Evolutionary conservation across 2,888 invertebrate species (phyloP), one percentile per base, ranked within the genome.

Genomic region (Noctua comes): DNA sequence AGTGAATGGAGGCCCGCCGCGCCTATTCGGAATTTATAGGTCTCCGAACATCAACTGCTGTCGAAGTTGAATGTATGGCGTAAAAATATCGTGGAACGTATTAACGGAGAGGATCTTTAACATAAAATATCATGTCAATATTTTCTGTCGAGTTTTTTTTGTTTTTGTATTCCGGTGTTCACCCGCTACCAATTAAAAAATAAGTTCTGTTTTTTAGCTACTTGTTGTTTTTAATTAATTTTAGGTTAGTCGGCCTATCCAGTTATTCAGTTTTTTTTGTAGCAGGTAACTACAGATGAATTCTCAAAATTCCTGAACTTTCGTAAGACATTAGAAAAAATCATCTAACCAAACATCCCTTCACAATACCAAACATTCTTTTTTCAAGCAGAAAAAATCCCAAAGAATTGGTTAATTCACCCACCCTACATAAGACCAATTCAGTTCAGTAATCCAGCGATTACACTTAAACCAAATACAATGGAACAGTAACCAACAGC

Each of bases 391-490:
- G 6, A 11, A 4, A 16, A 43, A 59, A 71, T 46, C 36, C 31
- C 16, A 40, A 59, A 18, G n/a, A 57, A 80, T 51, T 46, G 10
- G 36, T 31, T 31, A 24, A 54, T 4, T 71, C 3, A 27, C 10
- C 54, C n/a, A 72, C 16, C 21, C n/a, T n/a, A n/a, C 27, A 70
- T 77, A 62, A 70, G 54, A 62, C 36, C 46, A 21, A 64, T 43
- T 36, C 57, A 77, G 36, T 27, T 31, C 54, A 57, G n/a, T 73
- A 62, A 85, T 68, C 82, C 59, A 24, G 36, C 40, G 40, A 70
- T 82, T 82, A 82, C 54, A 72, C 31, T 65, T 43, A 71, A 86
- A 36, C 64, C n/a, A 46, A 13, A 73, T 79, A 73, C 75, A 65
- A 73, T 68, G 70, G 36, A 66, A 72, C 65, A 69, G 59, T 86